Conservation (phyloP, 2,797 vertebrate species). For the Argya squamiceps region DNA sequence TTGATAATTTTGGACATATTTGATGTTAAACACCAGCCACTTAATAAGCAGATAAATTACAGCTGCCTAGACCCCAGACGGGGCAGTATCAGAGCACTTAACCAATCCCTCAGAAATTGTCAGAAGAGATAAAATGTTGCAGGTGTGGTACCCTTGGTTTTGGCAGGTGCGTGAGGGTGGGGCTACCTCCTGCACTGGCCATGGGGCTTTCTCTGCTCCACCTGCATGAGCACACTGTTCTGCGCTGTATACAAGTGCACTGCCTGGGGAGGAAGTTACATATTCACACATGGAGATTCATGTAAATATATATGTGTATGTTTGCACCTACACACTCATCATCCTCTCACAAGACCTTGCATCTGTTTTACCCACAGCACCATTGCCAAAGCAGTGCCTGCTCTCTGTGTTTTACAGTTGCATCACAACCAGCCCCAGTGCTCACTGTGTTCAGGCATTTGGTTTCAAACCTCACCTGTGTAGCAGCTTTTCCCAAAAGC, state of each 20-base stretch:
- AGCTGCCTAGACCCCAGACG: neutral
- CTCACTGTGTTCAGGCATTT: neutral
- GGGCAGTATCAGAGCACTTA: neutral
- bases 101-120: neutral
- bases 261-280: neutral
- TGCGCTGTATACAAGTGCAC: neutral
- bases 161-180: fast-evolving
- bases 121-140: neutral
- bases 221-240: neutral
- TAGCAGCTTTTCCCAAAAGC: neutral
- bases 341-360: neutral
- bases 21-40: neutral
- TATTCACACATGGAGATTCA: neutral
- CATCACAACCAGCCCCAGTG: neutral
- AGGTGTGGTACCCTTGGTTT: fast-evolving
- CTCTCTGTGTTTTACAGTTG: neutral
- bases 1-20: neutral
- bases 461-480: neutral
- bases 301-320: fast-evolving
- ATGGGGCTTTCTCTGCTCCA: fast-evolving
- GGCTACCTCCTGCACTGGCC: neutral
- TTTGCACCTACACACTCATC: neutral
- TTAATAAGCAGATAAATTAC: neutral
- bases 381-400: neutral
- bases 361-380: neutral